Base-by-base conservation (phyloP, 2,797 vertebrate genomes). In the Helostoma temminkii region DNA sequence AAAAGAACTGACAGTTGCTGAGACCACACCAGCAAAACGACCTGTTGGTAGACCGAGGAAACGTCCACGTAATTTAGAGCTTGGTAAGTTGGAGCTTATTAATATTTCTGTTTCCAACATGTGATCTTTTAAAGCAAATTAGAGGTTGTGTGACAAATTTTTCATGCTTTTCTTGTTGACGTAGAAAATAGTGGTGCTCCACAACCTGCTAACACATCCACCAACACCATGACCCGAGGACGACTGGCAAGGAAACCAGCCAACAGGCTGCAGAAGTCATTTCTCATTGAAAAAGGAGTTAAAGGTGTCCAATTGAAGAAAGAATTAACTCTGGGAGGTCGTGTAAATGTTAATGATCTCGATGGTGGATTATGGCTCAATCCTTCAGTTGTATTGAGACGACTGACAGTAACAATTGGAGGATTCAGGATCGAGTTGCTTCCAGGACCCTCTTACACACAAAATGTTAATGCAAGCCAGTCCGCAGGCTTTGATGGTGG, bases 401-500 rank as follows among this genome's bases (percentile, higher is more conserved):
- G 91, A 58, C 57, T 95, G 77, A 94, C 94, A 0, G 94, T 95
- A 57, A 95, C 94, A 5, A 93, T 95, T n/a, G 94, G 91, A n/a
- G 94, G 94, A 63, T 94, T 93, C 79, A 92, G 65, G 83, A 95
- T 95, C 11, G 94, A 95, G 80, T 83, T 95, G 45, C 92, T 95
- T 54, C 94, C 94, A 9, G 94, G 94, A 58, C 94, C 94, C 2
- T 95, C 93, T 3, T 92, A 91, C 58, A 32, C 81, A 2, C 83
- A 91, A 7, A 76, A 21, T 18, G 52, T 87, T 0, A 81, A 75
- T 11, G 46, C 53, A 0, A 74, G 66, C 43, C 76, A 90, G 76
- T 22, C 88, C 15, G 66, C 61, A 8, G 67, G 77, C 39, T 72
- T 84, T 24, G 91, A 89, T 0, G 90, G 87, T 9, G 80, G 85